Percentiles rank a stretch among this genome's conserved stretches.
Evolutionary conservation across 2,113 vertebrate species (phyloP).

Genomic region (Sitta europaea): DNA sequence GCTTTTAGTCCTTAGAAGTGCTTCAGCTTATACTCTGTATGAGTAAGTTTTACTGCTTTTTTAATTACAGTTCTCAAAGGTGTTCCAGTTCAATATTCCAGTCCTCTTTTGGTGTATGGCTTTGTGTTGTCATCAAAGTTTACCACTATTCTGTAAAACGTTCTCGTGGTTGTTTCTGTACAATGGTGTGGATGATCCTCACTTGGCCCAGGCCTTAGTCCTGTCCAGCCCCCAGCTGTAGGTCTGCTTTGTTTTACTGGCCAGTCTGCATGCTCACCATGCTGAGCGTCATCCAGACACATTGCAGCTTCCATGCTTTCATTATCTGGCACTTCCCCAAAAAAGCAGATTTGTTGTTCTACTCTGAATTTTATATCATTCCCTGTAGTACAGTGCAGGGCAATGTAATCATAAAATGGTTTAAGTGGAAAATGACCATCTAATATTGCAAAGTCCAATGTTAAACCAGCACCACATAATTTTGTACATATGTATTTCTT

Average conservation of each 20-base stretch:
- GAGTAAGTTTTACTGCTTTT: not conserved
- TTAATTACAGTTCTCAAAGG: not conserved
- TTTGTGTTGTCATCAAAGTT: not conserved
- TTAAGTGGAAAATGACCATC: not conserved
- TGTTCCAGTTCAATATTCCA: not conserved
- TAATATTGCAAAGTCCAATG: rapidly evolving
- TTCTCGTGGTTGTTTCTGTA: not conserved
- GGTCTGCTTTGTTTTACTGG: not conserved
- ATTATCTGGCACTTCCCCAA: not conserved
- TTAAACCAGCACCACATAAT: not conserved
- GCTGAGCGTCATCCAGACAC: not conserved
- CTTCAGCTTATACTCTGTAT: not conserved
- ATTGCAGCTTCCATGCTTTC: rapidly evolving
- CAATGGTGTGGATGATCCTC: not conserved
- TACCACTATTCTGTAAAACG: not conserved
- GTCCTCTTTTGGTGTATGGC: not conserved
- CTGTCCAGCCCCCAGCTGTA: not conserved
- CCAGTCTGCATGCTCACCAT: rapidly evolving
- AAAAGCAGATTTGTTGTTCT: not conserved
- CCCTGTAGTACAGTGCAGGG: not conserved
- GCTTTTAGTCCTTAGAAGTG: not conserved
- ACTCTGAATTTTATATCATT: not conserved
- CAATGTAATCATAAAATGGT: not conserved
- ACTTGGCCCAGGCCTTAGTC: not conserved
- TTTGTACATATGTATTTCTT: not conserved